Evolutionary conservation across 2,797 vertebrate species (phyloP).

Genomic region (Bradypodion ventrale): DNA sequence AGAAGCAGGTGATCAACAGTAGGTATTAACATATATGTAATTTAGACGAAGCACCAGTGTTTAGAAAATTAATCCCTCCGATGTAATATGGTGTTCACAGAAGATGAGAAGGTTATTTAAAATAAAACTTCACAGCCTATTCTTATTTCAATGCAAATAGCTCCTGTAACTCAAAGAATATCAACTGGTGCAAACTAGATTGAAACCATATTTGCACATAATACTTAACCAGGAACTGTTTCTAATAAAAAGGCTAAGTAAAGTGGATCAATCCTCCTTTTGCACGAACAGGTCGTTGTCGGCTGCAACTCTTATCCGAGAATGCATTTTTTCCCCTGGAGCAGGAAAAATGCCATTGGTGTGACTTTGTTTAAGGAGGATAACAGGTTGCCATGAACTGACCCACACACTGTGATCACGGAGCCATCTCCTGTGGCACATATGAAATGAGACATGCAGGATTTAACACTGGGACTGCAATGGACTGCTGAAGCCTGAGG

Average conservation of each 20-base stretch:
- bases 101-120: conserved; percentile 44
- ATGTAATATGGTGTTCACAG: conserved; percentile 44
- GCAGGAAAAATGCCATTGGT: too few relatives aligned
- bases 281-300: neutral
- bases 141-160: neutral
- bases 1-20: conserved; percentile 62
- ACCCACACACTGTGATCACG: too few relatives aligned
- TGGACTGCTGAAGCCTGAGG: too few relatives aligned
- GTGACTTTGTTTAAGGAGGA: too few relatives aligned
- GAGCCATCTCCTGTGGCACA: too few relatives aligned
- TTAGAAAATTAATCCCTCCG: conserved; percentile 54
- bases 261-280: neutral
- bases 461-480: too few relatives aligned
- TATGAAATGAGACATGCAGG: too few relatives aligned
- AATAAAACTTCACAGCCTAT: conserved; percentile 28
- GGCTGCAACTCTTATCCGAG: too few relatives aligned
- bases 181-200: neutral
- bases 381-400: too few relatives aligned
- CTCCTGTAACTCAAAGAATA: neutral
- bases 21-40: conserved; percentile 52
- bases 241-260: neutral
- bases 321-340: too few relatives aligned
- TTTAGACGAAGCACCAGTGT: conserved; percentile 58
- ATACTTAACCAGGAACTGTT: neutral
- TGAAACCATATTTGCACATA: neutral